Evolutionary conservation across 1,140 invertebrate genomes (phyloP), one percentile per base, ranked within the genome.

Genomic region (Drosophila ironensis): DNA sequence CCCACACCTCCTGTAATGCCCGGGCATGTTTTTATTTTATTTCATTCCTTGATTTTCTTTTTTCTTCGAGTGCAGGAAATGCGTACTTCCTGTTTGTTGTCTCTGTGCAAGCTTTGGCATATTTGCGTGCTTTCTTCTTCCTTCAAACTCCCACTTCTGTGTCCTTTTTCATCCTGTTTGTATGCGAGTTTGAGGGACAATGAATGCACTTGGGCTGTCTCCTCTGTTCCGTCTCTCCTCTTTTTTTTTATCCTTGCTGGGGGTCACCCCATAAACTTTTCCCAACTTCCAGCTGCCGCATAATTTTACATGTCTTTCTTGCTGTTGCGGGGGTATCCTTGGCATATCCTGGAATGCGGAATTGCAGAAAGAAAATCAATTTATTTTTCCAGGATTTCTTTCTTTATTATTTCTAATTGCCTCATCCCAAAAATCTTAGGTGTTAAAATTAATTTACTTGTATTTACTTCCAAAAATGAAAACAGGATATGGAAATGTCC

Each of bases 1-100:
- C 37, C n/a, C 14, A 42, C 52, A 35, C 22, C 24, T 44, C 6
- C 64, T 37, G n/a, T n/a, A n/a, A 22, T 37, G 28, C 40, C 52
- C 33, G 20, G 64, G 30, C 63, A 40, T 64, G 56, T 48, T 63
- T 64, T 63, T 63, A 12, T 47, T 19, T 46, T 38, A 33, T 42
- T 8, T 37, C 33, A 5, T 22, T 22, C n/a, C 17, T 38, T 24
- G 19, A 7, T 7, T 9, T 17, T 9, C 48, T 42, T 41, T 52
- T 51, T 59, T 30, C 64, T 40, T 48, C 72, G 51, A 74, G 78
- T 78, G 69, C 80, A 74, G 78, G 78, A 84, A 84, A 84, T 84
- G 78, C 78, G 78, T 84, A 74, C 80, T 78, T 84, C 78, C 78
- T 84, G 80, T 86, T 72, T 82, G 80, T 78, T 74, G 74, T 80